Evolutionary conservation across 2,888 invertebrate genomes (phyloP), one percentile per base, ranked within the genome.

Genomic region (Ectemnius lituratus): DNA sequence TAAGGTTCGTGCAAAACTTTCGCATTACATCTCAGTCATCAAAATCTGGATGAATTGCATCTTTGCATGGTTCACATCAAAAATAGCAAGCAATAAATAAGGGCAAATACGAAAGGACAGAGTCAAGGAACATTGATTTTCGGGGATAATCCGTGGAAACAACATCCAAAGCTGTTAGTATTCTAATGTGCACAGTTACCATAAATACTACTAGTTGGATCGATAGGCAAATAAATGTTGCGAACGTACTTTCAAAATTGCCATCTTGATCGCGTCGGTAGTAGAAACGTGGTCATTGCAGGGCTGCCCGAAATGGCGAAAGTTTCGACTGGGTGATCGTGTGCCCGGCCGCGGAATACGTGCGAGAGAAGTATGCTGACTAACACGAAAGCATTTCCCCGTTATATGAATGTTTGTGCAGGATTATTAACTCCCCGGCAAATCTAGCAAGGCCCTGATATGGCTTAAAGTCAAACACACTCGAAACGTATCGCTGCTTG

Each of bases 1-100:
- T 91, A 91, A 91, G 90, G 90, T 90, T 37, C 5, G 37, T 37
- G 8, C 37, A 37, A 37, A 37, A 37, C 37, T 37, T 37, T 37
- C 37, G 23, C 23, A 2, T 23, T 23, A 23, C 3, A 23, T 23
- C 23, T 23, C 23, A 20, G 1, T 20, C 20, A 20, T 20, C 20
- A 20, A 20, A 20, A 20, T 20, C 1, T 20, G 4, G 28, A 37
- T 4, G 8, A 37, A 37, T 37, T 8, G 28, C 3, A 37, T 8
- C 2, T 37, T 37, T 37, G 37, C 11, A 2, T 37, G 4, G 8
- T 1, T 8, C 37, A 4, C 11, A 2, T 37, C 8, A 8, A 37
- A 37, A 37, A 1, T 37, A 6, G 37, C 11, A 11, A 37, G 11
- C 8, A 37, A 37, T 11, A 37, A 8, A 37, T 37, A 8, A 8